Evolutionary conservation across 2,113 vertebrate species (phyloP), one percentile per base, ranked within the genome.

Genomic region (Anoplopoma fimbria): DNA sequence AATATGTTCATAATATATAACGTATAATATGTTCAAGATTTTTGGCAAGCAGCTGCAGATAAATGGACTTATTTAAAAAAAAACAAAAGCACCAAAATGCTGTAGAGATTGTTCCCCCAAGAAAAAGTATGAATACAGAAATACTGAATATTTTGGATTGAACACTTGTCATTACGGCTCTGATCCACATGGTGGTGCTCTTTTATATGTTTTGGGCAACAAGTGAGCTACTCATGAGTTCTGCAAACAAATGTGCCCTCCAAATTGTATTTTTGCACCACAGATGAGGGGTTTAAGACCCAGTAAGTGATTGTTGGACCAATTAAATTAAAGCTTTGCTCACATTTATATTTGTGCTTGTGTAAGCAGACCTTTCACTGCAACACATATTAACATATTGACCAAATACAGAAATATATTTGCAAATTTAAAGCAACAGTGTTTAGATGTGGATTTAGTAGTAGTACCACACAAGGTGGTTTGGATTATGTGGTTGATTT

Each of bases 101-200:
- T 45, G 34, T 3, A 45, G 12, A 14, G 27, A 10, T 33, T n/a
- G 8, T 4, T 4, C 13, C 55, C 15, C 15, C 13, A 4, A 23
- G 10, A 13, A 33, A 45, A 34, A 53, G 12, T 0, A 25, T 8
- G 0, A 67, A 10, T 19, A 29, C 21, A 51, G 23, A 53, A 36
- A 27, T 3, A 7, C 14, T 57, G 23, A 9, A 2, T 10, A 14
- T 23, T 47, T 4, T 25, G 5, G 1, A 57, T 33, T 6, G 1
- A 17, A 8, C 4, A 47, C 0, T 0, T 81, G 90, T 67, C 51
- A 53, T 79, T 72, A 2, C 33, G 23, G 29, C 61, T 42, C 0
- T 45, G 0, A 14, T 78, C 89, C 93, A 92, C 89, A 55, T 0
- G 79, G 69, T 82, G 88, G 86, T 1, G 80, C 21, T 79, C 64